Evolutionary conservation across 2,113 vertebrate genomes (phyloP).

Genomic region (Vimba vimba): DNA sequence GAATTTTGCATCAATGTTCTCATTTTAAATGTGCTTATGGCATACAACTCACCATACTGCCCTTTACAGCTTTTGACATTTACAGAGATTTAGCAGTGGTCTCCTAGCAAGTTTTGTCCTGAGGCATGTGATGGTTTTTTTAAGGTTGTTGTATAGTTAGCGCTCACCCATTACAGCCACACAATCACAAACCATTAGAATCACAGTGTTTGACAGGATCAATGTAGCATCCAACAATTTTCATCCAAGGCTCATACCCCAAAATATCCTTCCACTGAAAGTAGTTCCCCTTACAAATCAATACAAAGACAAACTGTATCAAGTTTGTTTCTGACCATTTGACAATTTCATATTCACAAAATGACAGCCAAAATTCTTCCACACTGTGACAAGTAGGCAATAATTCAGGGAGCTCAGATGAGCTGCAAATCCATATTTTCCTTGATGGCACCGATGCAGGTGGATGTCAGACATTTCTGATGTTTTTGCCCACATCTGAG

Average conservation of each 20-base stretch:
- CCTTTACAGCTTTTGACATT: constrained; percentile 28
- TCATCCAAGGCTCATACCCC: not conserved
- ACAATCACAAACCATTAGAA: constrained; percentile 20
- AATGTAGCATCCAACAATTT: not conserved
- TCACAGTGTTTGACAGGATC: not conserved
- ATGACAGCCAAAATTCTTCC: not conserved
- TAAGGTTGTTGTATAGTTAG: constrained; percentile 27
- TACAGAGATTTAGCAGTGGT: not conserved
- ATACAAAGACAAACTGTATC: not conserved
- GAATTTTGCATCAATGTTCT: not conserved
- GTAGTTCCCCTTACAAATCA: not conserved
- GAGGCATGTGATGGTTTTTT: constrained; percentile 13
- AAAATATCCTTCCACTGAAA: constrained; percentile 1
- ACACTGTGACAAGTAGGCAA: not conserved
- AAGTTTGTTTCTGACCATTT: not conserved
- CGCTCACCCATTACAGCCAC: constrained; percentile 1
- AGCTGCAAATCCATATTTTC: not conserved
- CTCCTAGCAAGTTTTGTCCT: not conserved
- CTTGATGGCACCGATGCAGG: constrained; percentile 2
- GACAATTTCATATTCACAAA: not conserved
- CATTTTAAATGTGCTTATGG: not conserved
- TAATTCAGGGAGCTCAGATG: not conserved
- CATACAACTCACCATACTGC: not conserved
- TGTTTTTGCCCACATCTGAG: constrained; percentile 16
- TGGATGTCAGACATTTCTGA: constrained; percentile 20